Evolutionary conservation across 2,797 vertebrate species (phyloP).

Genomic region (Lagodon rhomboides): DNA sequence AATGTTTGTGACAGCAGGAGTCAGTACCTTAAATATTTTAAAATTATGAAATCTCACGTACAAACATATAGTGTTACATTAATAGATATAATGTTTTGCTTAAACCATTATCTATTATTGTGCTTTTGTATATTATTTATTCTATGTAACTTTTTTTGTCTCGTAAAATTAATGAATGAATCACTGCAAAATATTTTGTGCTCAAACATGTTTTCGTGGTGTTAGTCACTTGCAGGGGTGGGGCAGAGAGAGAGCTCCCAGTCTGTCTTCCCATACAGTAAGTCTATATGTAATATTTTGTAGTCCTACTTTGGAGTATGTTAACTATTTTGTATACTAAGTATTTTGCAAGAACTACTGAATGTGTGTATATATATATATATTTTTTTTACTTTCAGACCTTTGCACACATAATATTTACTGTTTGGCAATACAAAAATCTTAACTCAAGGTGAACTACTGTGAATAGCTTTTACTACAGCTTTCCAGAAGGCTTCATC

Average conservation of each 20-base stretch:
- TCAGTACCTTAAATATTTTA: too few relatives aligned
- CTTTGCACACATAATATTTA: background rate
- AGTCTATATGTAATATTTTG: conserved; percentile 37
- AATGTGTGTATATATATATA: too few relatives aligned
- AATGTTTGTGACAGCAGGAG: too few relatives aligned
- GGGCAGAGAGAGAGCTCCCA: conserved; percentile 67
- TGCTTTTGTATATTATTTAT: too few relatives aligned
- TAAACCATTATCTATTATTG: too few relatives aligned
- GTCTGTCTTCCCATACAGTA: conserved; percentile 66
- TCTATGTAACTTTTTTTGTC: too few relatives aligned
- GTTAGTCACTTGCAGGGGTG: conserved; percentile 72
- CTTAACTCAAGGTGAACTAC: background rate
- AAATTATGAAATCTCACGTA: too few relatives aligned
- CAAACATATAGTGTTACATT: too few relatives aligned
- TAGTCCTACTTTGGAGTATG: background rate
- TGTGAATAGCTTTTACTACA: background rate
- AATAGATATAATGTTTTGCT: too few relatives aligned
- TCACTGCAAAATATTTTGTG: background rate
- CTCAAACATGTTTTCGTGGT: conserved; percentile 25
- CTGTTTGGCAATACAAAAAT: conserved; percentile 1
- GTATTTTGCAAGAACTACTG: background rate
- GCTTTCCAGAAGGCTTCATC: background rate
- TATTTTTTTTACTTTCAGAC: background rate
- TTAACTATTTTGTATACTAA: too few relatives aligned
- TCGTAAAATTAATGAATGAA: too few relatives aligned